Percentiles rank a stretch among this genome's conserved stretches.
phyloP scores from a whole-genome alignment of 2,888 invertebrate genomes.

The Patella depressa region DNA sequence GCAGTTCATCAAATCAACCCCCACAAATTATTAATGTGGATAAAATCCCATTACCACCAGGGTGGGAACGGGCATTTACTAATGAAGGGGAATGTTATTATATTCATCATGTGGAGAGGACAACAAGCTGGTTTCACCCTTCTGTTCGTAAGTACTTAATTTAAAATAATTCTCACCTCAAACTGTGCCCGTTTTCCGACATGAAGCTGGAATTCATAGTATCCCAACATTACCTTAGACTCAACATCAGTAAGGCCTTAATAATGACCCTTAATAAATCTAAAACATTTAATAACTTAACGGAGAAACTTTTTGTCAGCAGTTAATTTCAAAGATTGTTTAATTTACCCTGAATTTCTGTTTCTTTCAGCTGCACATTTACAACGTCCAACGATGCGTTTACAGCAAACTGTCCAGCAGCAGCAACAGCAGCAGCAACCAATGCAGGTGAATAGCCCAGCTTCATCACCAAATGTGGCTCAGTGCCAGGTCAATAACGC shows the following conservation, averaged over 20 bases:
- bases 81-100: conserved; percentile 72
- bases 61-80: conserved; percentile 72
- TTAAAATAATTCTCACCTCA: neutral
- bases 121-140: conserved; percentile 98
- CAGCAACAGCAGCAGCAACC: conserved; percentile 72
- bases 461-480: conserved; percentile 37
- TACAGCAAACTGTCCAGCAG: conserved; percentile 69
- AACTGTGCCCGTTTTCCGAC: neutral
- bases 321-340: too few relatives aligned
- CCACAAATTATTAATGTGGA: conserved; percentile 40
- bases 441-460: conserved; percentile 72
- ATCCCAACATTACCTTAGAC: neutral
- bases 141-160: conserved; percentile 79
- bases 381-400: conserved; percentile 42
- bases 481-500: conserved; percentile 28
- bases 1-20: conserved; percentile 10
- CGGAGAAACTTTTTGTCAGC: too few relatives aligned
- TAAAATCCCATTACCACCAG: conserved; percentile 67
- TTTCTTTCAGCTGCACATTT: conserved; percentile 34
- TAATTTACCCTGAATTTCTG: too few relatives aligned
- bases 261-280: too few relatives aligned
- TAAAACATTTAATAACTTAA: too few relatives aligned
- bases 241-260: too few relatives aligned
- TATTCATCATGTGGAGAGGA: conserved; percentile 76
- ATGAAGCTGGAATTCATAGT: conserved; percentile 11